A percentile compares a stretch with the other conserved stretches of the same genome.
phyloP scores from a whole-genome alignment of 2,797 vertebrate genomes.

The Toxotes lorentzi region DNA sequence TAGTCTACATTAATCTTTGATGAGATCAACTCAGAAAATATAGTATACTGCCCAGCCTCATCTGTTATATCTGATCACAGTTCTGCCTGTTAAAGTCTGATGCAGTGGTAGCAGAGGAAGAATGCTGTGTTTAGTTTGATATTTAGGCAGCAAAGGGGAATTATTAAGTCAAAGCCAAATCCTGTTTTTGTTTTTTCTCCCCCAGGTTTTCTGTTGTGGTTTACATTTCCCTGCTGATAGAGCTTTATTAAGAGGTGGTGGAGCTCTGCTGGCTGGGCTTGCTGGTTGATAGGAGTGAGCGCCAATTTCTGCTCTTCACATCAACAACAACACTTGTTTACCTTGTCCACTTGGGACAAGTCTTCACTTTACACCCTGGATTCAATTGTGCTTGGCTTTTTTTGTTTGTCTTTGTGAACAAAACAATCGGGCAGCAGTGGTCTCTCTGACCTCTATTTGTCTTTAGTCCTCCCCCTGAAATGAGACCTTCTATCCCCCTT shows the following conservation, averaged over 20 bases:
- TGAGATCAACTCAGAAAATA: conserved; percentile 41
- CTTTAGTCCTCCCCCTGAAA: conserved; percentile 29
- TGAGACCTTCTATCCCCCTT: conserved; percentile 24
- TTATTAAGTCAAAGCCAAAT: conserved; percentile 31
- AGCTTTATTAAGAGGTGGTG: conserved; percentile 41
- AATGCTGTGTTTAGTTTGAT: conserved; percentile 6
- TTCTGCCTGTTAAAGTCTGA: conserved; percentile 4
- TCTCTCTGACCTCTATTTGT: conserved; percentile 61
- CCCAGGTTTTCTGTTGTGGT: conserved; percentile 12
- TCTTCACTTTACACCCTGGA: conserved; percentile 31
- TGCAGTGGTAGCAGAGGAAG: background rate
- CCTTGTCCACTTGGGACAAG: conserved; percentile 38
- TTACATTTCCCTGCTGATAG: conserved; percentile 51
- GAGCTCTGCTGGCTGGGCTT: conserved; percentile 18
- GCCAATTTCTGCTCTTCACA: conserved; percentile 46
- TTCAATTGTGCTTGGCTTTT: conserved; percentile 47
- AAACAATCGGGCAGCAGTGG: conserved; percentile 32
- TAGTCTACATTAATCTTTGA: conserved; percentile 57
- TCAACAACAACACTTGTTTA: conserved; percentile 56
- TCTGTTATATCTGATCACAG: conserved; percentile 25
- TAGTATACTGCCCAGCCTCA: background rate
- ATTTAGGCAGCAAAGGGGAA: conserved; percentile 1
- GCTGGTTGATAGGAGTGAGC: conserved; percentile 24
- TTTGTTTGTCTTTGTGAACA: conserved; percentile 39
- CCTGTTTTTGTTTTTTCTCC: background rate